Base-by-base conservation (phyloP, 2,113 vertebrate species). In the Protobothrops flavoviridis region DNA sequence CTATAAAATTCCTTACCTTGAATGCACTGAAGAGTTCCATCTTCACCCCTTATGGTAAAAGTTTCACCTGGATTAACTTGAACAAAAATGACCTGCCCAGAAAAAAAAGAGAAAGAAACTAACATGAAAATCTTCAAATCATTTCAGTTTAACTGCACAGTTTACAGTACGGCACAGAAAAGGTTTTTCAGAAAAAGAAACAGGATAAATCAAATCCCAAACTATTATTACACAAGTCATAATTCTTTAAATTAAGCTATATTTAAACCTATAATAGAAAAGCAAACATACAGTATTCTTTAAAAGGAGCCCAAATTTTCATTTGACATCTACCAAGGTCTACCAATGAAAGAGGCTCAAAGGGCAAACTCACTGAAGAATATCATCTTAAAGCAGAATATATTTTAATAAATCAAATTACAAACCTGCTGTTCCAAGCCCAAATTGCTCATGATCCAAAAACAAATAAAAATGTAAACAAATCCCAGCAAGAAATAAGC, bases 11-110 rank as follows among this genome's bases (percentile, higher is more conserved):
- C 57, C 98, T 98, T 98, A 99, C 99, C 99, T 98, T 99, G 99
- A 97, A 99, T 99, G 98, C 99, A 99, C 97, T 99, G 99, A 95
- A 99, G 97, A 24, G 99, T 99, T 94, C 99, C 99, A 96, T 99
- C 99, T 96, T 99, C 99, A 3, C 98, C 98, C 97, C 99, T 98
- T 96, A 99, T 99, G 96, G 99, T 99, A 92, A 99, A 99, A 93
- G 99, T 99, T 98, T 99, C 99, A 96, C 99, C 99, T 57, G 99
- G 99, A 98, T 99, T 99, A 95, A 99, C 99, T 98, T 99, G 99
- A 98, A 99, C 99, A 94, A 99, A 97, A 97, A 99, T 99, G 96
- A 99, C 99, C 99, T 99, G 98, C 45, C 92, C 7, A 48, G 95
- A 96, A 97, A 55, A 96, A 97, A 97, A 48, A 95, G 96, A 97